A percentile compares a stretch with the other conserved stretches of the same genome.
phyloP scores from a whole-genome alignment of 2,888 invertebrate genomes.

The Dicyrtoma fusca region DNA sequence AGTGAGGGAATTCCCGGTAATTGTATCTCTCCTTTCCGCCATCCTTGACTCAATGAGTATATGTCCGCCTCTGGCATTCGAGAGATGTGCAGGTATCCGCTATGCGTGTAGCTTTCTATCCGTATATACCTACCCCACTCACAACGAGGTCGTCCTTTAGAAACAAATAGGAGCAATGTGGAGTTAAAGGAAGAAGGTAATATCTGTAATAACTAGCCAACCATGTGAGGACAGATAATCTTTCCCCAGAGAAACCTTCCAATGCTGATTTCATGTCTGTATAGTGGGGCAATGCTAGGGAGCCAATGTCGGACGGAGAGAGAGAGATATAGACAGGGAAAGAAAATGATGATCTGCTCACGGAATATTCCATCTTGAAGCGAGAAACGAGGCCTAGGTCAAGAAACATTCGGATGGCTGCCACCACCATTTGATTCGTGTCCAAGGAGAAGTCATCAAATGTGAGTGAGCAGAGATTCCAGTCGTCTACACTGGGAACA shows the following conservation, averaged over 20 bases:
- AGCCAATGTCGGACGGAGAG: not conserved
- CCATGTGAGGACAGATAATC: not conserved
- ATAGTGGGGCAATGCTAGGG: not conserved
- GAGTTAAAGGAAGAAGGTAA: not conserved
- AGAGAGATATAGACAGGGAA: not conserved
- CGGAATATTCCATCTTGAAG: constrained; percentile 63
- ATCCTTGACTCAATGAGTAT: too few relatives aligned
- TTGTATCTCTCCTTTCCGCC: too few relatives aligned
- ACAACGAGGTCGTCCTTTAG: not conserved
- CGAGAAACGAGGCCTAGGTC: constrained; percentile 62
- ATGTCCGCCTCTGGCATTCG: too few relatives aligned
- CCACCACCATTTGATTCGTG: constrained; percentile 62
- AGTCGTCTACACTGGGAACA: constrained; percentile 60
- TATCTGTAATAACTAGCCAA: constrained; percentile 8
- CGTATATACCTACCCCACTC: too few relatives aligned
- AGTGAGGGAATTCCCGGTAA: not conserved
- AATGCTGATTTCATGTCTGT: constrained; percentile 11
- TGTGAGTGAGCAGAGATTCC: constrained; percentile 60
- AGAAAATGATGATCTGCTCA: constrained; percentile 49
- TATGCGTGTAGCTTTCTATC: too few relatives aligned
- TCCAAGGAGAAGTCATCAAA: constrained; percentile 64
- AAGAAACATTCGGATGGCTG: constrained; percentile 62
- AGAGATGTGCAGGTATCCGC: too few relatives aligned
- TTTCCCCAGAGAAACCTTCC: constrained; percentile 7
- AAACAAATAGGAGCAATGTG: not conserved